These are phyloP conservation scores for Pyxicephalus adspersus DNA, from an alignment of 2,113 vertebrate genomes.

Conservation along the genomic window DNA sequence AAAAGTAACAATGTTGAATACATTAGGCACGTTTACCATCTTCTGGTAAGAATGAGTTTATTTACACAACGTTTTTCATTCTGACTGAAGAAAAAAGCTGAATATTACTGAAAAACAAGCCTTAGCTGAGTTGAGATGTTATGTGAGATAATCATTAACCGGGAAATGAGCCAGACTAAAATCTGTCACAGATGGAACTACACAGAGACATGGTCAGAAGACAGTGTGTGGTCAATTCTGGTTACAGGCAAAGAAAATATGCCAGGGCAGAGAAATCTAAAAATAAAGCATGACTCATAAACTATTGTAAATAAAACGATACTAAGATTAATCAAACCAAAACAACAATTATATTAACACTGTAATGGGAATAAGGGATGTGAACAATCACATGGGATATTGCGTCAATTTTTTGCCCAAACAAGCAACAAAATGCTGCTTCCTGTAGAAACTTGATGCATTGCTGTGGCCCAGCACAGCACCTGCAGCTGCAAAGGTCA, in stretches of 20 bases:
- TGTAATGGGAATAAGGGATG: too few species aligned
- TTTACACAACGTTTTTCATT: too few species aligned
- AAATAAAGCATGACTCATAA: neutral
- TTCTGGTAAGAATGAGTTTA: too few species aligned
- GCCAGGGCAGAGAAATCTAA: neutral
- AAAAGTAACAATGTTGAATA: too few species aligned
- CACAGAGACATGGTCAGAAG: constrained; percentile 18
- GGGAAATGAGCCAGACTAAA: neutral
- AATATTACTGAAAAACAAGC: neutral
- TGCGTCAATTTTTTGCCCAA: too few species aligned
- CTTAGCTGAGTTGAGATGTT: neutral
- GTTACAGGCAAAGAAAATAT: constrained; percentile 10
- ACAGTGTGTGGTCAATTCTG: constrained; percentile 11
- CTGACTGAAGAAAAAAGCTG: too few species aligned
- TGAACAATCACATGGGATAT: too few species aligned
- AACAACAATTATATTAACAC: neutral
- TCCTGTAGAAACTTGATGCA: too few species aligned
- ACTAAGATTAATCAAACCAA: neutral
- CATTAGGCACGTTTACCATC: too few species aligned
- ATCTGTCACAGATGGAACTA: neutral
- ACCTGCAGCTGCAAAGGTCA: too few species aligned
- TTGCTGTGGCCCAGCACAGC: too few species aligned
- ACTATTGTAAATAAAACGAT: constrained; percentile 11
- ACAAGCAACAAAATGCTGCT: too few species aligned
- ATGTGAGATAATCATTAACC: constrained; percentile 14